These are phyloP conservation scores for Colossoma macropomum DNA, from an alignment of 2,113 vertebrate genomes.

Conservation along the genomic window DNA sequence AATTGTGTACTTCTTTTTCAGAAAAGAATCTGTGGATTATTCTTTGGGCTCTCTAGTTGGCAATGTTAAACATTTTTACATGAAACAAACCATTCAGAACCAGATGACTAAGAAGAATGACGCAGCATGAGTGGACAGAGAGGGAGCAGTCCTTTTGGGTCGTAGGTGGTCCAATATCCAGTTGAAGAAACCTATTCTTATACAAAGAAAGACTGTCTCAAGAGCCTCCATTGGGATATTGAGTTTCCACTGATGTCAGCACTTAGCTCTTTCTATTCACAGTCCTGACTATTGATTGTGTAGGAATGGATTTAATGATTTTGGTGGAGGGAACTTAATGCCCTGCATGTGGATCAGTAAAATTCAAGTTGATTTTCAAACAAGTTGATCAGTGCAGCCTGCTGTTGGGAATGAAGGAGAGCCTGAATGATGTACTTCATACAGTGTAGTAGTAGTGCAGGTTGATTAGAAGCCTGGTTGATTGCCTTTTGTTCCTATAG, in stretches of 20 bases:
- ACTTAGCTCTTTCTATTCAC: conserved; percentile 18
- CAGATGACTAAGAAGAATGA: neutral
- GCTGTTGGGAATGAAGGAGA: conserved; percentile 33
- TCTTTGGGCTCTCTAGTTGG: too few relatives aligned
- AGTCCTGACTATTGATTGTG: conserved; percentile 60
- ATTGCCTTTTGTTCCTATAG: too few relatives aligned
- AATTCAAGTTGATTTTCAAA: conserved; percentile 39
- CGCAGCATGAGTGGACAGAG: neutral
- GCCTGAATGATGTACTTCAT: too few relatives aligned
- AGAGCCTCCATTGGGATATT: conserved; percentile 51
- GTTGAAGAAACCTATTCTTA: conserved; percentile 50
- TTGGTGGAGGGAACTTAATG: conserved; percentile 29
- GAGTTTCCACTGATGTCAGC: conserved; percentile 51
- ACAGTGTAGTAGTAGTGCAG: neutral
- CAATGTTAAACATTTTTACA: too few relatives aligned
- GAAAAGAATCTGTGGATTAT: too few relatives aligned
- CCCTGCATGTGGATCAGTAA: conserved; percentile 27
- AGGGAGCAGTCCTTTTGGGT: neutral
- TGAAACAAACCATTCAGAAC: neutral
- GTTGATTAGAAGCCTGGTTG: too few relatives aligned
- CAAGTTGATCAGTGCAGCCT: conserved; percentile 58
- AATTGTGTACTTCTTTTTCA: too few relatives aligned
- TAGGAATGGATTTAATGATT: conserved; percentile 62
- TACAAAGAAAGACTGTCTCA: conserved; percentile 46
- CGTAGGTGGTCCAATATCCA: conserved; percentile 45